Conservation (phyloP, 2,888 invertebrate genomes). For the Rhimphoctona megacephalus region DNA sequence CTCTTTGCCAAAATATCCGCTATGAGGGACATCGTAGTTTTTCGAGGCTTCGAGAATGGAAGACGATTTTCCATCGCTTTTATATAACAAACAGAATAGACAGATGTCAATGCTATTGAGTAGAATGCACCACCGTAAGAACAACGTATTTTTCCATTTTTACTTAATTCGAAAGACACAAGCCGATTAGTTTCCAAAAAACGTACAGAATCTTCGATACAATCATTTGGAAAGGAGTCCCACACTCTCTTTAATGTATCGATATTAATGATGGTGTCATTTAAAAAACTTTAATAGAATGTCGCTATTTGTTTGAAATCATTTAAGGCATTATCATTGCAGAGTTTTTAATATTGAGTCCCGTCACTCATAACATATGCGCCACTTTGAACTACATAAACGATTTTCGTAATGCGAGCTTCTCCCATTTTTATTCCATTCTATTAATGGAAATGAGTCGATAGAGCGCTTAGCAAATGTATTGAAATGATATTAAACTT, state of each 20-base stretch:
- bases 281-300: not conserved
- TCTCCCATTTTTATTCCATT: not conserved
- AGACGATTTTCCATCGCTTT: conserved; percentile 31
- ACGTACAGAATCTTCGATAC: conserved; percentile 26
- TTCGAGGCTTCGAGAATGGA: not conserved
- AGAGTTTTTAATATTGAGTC: not conserved
- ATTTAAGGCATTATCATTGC: not conserved
- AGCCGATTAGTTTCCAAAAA: conserved; percentile 55
- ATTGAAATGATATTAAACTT: not conserved
- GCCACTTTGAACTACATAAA: conserved; percentile 9
- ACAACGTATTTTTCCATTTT: conserved; percentile 26
- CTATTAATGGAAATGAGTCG: conserved; percentile 23
- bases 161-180: conserved; percentile 39
- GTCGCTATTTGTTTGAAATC: not conserved
- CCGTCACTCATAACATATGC: not conserved
- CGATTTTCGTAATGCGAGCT: not conserved
- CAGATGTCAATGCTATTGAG: conserved; percentile 23
- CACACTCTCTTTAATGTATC: too few species aligned
- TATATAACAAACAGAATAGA: conserved; percentile 19
- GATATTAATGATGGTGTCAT: not conserved
- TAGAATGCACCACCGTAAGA: conserved; percentile 40
- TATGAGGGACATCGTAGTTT: conserved; percentile 35
- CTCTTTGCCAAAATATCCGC: conserved; percentile 29
- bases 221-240: not conserved
- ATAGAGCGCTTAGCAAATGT: not conserved